Evolutionary conservation across 2,888 invertebrate species (phyloP).

Genomic region (Mythimna albipuncta): DNA sequence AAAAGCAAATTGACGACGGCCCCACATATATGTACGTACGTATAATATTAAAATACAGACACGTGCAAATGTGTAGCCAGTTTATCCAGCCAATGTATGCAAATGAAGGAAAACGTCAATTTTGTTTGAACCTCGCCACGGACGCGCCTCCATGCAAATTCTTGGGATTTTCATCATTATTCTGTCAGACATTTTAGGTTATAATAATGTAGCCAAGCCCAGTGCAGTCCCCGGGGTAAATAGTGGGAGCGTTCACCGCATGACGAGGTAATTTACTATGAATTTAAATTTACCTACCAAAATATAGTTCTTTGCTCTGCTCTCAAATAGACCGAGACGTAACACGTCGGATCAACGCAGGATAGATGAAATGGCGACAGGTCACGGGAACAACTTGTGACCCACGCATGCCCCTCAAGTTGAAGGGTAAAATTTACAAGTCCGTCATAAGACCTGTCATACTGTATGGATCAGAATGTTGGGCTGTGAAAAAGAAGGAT

Average conservation of each 20-base stretch:
- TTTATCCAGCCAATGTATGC: slow-evolving; percentile 45
- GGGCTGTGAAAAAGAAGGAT: too few species aligned
- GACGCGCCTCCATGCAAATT: slow-evolving; percentile 29
- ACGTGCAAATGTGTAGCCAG: slow-evolving; percentile 48
- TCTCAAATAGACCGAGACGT: too few species aligned
- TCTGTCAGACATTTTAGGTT: slow-evolving; percentile 17
- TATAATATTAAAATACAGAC: slow-evolving; percentile 54
- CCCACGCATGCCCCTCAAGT: too few species aligned
- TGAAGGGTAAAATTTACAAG: too few species aligned
- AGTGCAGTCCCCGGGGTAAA: slow-evolving; percentile 9
- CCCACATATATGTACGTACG: slow-evolving; percentile 10
- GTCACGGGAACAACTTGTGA: too few species aligned
- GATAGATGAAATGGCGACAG: too few species aligned
- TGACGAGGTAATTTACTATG: background rate
- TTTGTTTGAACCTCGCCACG: slow-evolving; percentile 37
- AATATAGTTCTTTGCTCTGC: background rate
- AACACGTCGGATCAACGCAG: too few species aligned
- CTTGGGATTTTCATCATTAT: slow-evolving; percentile 40
- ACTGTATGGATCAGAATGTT: too few species aligned
- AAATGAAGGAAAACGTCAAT: slow-evolving; percentile 55
- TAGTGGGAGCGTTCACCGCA: background rate
- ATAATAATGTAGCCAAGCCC: slow-evolving; percentile 11
- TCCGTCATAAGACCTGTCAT: too few species aligned
- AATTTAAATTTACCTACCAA: slow-evolving; percentile 1
- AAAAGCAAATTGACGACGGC: slow-evolving; percentile 59